These are phyloP conservation scores for Acronicta alni DNA, from an alignment of 2,888 invertebrate species.

Conservation along the genomic window DNA sequence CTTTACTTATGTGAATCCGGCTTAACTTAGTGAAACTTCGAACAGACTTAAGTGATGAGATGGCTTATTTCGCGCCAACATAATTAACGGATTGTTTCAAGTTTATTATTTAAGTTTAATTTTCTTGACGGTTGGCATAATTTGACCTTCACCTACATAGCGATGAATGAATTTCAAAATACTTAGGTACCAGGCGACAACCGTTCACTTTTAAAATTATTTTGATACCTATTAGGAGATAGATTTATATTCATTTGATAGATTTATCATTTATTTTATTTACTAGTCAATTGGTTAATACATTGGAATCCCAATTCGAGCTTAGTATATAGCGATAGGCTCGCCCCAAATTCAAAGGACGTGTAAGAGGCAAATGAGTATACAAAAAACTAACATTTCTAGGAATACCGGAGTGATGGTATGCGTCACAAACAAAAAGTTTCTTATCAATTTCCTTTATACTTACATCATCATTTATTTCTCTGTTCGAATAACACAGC, in stretches of 20 bases:
- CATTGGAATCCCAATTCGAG: not conserved
- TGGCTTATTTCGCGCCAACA: slow-evolving; percentile 8
- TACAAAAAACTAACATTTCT: not conserved
- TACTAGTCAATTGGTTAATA: no score
- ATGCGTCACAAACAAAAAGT: not conserved
- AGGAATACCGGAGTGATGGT: not conserved
- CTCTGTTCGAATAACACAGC: not conserved
- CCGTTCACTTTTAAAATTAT: no score
- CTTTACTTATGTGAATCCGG: not conserved
- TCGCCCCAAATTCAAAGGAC: not conserved
- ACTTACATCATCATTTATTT: not conserved
- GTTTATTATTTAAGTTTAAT: slow-evolving; percentile 36
- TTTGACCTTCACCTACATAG: slow-evolving; percentile 35
- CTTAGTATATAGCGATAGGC: not conserved
- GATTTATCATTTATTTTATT: no score
- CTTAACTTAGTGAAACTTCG: not conserved
- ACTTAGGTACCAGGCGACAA: not conserved
- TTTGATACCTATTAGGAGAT: no score
- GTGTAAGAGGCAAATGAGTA: not conserved
- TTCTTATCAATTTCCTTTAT: not conserved
- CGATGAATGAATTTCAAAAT: not conserved
- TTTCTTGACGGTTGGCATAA: slow-evolving; percentile 18
- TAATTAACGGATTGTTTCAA: slow-evolving; percentile 34
- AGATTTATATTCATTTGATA: no score
- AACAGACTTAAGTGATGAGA: slow-evolving; percentile 14